Percentiles rank a stretch among this genome's conserved stretches.
Evolutionary conservation across 2,113 vertebrate species (phyloP).

Genomic region (Okapia johnstoni): DNA sequence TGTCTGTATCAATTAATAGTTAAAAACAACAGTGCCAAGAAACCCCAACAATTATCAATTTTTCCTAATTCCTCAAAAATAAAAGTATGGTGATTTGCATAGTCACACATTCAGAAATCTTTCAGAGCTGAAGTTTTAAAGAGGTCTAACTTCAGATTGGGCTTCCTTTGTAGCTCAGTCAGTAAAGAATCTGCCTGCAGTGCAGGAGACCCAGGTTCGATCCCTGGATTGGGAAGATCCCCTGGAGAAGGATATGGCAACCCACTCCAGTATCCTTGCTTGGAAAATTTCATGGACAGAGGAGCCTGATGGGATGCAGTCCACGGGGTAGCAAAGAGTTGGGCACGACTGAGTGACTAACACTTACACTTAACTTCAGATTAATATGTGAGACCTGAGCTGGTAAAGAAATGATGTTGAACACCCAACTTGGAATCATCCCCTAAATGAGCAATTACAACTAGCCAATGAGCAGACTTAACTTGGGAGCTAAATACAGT

Average conservation of each 20-base stretch:
- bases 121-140: neutral
- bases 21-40: neutral
- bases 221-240: neutral
- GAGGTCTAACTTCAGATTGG: neutral
- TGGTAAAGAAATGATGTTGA: neutral
- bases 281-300: neutral
- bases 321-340: neutral
- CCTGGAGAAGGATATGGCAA: neutral
- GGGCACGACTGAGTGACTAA: neutral
- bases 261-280: neutral
- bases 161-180: neutral
- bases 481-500: neutral
- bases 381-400: neutral
- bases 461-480: neutral
- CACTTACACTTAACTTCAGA: neutral
- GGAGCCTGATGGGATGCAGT: neutral
- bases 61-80: slow-evolving; percentile 18
- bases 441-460: neutral
- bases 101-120: neutral
- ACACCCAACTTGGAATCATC: neutral
- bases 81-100: neutral
- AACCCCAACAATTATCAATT: neutral
- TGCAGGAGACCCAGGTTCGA: neutral
- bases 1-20: neutral
- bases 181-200: neutral